Base-by-base conservation (phyloP, 1,140 invertebrate species). In the Phenacoccus solenopsis region DNA sequence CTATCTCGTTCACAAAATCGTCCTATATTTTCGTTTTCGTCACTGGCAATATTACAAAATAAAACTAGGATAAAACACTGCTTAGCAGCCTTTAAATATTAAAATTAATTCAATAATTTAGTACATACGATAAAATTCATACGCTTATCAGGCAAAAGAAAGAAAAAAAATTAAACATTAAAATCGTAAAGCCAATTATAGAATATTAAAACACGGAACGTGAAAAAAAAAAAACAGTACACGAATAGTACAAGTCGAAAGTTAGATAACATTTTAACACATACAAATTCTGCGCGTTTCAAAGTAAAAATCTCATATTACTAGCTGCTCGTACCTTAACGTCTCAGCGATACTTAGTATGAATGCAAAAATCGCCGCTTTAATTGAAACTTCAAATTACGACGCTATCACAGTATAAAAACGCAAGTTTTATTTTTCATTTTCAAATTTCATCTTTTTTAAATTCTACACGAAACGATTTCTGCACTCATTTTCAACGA, bases 81-180 rank as follows among this genome's bases (percentile, higher is more conserved):
- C 38, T 49, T 49, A 49, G 38, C 38, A 49, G 38, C 20, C 20
- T 49, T 49, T 49, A 16, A 49, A 49, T 49, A 49, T 49, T 49
- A 49, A 49, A 49, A 49, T n/a, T 49, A 49, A 16, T 49, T 49
- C 2, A 49, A 49, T 49, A 49, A 49, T 49, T 49, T 49, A 49
- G 38, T 49, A 49, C 38, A 49, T 49, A 49, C 38, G 38, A 49
- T 49, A 49, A 49, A 49, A 49, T 49, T 49, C 38, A 49, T 49
- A 49, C 38, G 38, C 38, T 49, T 16, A 49, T 49, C 38, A n/a
- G 13, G 38, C 38, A 49, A 49, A 49, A 2, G 38, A n/a, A n/a
- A n/a, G n/a, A n/a, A n/a, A n/a, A n/a, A n/a, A n/a, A n/a, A n/a
- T n/a, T 49, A 49, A 49, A 32, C 13, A 32, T 49, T 49, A 49